Percentiles rank a stretch among this genome's conserved stretches.
These are phyloP conservation scores for Paracentrotus lividus DNA, from an alignment of 53 echinoderm and acorn worm species.

Conservation along the genomic window DNA sequence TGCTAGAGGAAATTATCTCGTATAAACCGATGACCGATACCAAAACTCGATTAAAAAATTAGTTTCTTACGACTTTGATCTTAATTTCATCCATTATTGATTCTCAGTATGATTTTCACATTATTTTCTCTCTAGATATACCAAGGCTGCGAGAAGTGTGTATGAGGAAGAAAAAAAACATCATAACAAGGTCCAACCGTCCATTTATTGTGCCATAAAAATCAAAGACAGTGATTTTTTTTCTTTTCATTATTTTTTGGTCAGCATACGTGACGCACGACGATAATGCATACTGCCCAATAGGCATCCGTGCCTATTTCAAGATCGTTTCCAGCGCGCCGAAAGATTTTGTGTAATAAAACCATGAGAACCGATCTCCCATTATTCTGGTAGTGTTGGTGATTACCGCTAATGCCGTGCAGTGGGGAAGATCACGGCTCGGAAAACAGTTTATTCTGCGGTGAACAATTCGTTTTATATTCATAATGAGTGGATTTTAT, in stretches of 20 bases:
- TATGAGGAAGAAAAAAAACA: background rate
- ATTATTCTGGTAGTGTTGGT: background rate
- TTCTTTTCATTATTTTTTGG: background rate
- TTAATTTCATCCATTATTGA: no score
- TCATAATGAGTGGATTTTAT: background rate
- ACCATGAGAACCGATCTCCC: background rate
- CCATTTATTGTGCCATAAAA: background rate
- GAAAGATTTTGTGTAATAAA: background rate
- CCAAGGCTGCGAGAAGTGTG: no score
- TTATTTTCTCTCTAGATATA: no score
- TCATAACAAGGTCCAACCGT: background rate
- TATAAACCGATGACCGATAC: no score
- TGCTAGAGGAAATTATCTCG: no score
- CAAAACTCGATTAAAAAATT: no score
- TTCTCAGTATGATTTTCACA: no score
- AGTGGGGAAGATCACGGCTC: background rate
- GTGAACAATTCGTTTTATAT: background rate
- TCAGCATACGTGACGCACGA: background rate
- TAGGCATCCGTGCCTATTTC: background rate
- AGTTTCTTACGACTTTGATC: no score
- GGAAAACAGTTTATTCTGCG: background rate
- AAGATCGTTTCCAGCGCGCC: background rate
- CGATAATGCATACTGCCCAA: background rate
- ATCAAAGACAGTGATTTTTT: background rate
- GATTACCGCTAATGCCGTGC: background rate